Percentiles rank a stretch among this genome's conserved stretches.
Conservation (phyloP, 2,113 vertebrate genomes). For the Lonchura striata region DNA sequence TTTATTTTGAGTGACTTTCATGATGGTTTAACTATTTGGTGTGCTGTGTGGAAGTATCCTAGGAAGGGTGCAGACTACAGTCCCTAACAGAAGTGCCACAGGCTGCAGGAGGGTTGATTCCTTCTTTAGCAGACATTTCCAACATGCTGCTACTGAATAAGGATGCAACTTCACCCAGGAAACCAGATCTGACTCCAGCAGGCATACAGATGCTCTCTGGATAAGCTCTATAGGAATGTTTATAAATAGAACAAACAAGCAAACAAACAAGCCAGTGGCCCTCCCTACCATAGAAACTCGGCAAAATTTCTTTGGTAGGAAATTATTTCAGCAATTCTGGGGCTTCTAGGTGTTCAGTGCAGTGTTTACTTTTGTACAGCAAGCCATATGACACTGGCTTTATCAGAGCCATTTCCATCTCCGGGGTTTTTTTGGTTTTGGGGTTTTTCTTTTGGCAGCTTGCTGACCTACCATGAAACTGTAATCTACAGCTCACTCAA, state of each 20-base stretch:
- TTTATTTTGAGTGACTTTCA: not conserved
- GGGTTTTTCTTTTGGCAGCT: not conserved
- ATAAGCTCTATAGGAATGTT: not conserved
- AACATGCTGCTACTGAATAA: not conserved
- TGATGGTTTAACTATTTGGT: not conserved
- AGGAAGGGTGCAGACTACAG: not conserved
- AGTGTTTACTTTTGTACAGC: not conserved
- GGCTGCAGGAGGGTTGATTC: not conserved
- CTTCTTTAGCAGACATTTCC: not conserved
- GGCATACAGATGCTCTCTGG: not conserved
- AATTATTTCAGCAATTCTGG: accelerated
- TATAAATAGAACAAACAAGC: constrained; percentile 28
- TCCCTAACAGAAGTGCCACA: not conserved
- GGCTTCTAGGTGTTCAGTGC: not conserved
- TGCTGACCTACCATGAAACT: not conserved
- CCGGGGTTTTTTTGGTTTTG: not conserved
- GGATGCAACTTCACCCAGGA: not conserved
- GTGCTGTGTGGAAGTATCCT: not conserved
- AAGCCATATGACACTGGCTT: not conserved
- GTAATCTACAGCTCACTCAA: not conserved
- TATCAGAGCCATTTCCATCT: not conserved
- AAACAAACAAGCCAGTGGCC: not conserved
- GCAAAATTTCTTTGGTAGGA: not conserved
- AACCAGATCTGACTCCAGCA: not conserved
- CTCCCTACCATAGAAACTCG: not conserved